Base-by-base conservation (phyloP, 2,888 invertebrate genomes). In the Mellilla xanthometata region DNA sequence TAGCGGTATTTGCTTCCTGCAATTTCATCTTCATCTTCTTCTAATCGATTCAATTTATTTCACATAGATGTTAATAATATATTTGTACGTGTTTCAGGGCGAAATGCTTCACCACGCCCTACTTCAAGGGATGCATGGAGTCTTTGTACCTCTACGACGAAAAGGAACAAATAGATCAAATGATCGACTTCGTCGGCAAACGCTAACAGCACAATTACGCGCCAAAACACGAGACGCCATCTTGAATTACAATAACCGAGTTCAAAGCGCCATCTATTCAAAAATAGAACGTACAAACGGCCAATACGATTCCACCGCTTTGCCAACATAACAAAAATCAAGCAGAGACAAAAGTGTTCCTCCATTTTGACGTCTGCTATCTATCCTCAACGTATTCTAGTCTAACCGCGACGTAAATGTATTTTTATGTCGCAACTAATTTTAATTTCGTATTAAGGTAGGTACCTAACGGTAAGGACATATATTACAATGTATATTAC, bases 81-180 rank as follows among this genome's bases (percentile, higher is more conserved):
- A 19, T 64, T 65, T 58, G 47, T 61, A 72, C n/a, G n/a, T 3
- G 34, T 87, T 91, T 29, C 92, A 95, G 95, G 91, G 92, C 92
- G 76, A 91, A 93, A 86, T 95, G 95, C 91, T 95, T 95, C 90
- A 93, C 93, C 76, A 93, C 93, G 83, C 91, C 92, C 90, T 94
- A 93, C 91, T 95, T 95, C 91, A 93, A 93, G 90, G 94, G 94
- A 89, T 95, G 95, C 90, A 91, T 94, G 90, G 93, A 94, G 90
- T 93, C 94, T 81, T 91, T 95, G 88, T 91, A 94, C 87, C 91
- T 94, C 83, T 91, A 91, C 78, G 94, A 95, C 84, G 94, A 95
- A 85, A 93, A 93, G 90, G 93, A 94, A 80, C 93, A 93, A 85
- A 93, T 93, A 90, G 92, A 92, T 82, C 93, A 94, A 88, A 94